Percentiles rank a stretch among this genome's conserved stretches.
phyloP scores from a whole-genome alignment of 2,113 vertebrate species.

The Sinosuthora webbiana region DNA sequence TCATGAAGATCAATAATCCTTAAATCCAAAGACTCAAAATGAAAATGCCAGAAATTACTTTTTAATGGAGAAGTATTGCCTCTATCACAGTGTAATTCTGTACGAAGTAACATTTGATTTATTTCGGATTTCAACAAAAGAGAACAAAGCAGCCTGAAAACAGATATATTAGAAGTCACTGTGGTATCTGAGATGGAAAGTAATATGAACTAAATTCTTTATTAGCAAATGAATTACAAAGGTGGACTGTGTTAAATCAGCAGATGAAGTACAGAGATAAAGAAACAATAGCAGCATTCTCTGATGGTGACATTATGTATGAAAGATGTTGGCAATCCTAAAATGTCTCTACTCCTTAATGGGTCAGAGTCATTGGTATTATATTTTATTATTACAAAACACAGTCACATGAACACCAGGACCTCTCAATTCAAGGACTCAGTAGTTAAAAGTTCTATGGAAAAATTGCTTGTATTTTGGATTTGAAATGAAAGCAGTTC shows the following conservation, averaged over 20 bases:
- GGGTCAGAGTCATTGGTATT: neutral
- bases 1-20: neutral
- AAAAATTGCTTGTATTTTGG: neutral
- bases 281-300: constrained; percentile 48
- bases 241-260: constrained; percentile 11
- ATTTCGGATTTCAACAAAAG: neutral
- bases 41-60: neutral
- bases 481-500: neutral
- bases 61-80: neutral
- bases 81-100: neutral
- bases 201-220: constrained; percentile 35
- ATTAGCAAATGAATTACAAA: constrained; percentile 7
- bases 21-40: neutral
- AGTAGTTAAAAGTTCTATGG: neutral
- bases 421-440: neutral
- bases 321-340: neutral
- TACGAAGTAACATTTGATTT: neutral
- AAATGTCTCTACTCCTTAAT: neutral
- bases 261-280: constrained; percentile 3
- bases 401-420: neutral
- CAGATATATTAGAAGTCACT: neutral
- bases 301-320: neutral
- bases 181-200: neutral
- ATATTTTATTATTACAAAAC: neutral
- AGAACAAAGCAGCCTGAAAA: neutral